Evolutionary conservation across 2,797 vertebrate species (phyloP).

Genomic region (Setipinna tenuifilis): DNA sequence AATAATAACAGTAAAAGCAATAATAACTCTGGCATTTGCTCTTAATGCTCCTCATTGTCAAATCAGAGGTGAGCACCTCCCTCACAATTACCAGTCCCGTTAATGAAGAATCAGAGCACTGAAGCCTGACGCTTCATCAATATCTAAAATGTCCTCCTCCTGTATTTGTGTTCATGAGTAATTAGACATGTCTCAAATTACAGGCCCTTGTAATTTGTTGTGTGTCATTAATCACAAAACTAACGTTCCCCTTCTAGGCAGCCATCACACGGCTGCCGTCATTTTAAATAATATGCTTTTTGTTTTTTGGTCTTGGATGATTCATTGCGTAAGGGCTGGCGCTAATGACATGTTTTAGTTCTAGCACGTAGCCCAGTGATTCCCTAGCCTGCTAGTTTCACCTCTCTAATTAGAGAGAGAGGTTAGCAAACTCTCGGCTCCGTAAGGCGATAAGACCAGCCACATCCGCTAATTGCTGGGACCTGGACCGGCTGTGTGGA

Average conservation of each 20-base stretch:
- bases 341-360: slow-evolving; percentile 22
- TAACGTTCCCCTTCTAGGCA: not conserved
- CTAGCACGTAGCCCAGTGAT: not conserved
- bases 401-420: slow-evolving; percentile 10
- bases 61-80: not conserved
- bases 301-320: slow-evolving; percentile 17
- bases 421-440: not conserved
- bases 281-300: slow-evolving; percentile 12
- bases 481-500: not conserved
- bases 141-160: slow-evolving; percentile 15
- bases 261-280: not conserved
- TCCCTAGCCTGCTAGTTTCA: slow-evolving; percentile 18
- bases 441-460: slow-evolving; percentile 8
- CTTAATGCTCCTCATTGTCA: not conserved
- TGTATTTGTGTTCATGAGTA: not conserved
- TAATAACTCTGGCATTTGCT: not conserved
- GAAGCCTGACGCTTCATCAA: slow-evolving; percentile 15
- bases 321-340: not conserved
- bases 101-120: not conserved
- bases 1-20: not conserved
- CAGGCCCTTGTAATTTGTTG: not conserved
- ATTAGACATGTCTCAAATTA: slow-evolving; percentile 22
- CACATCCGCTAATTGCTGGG: not conserved
- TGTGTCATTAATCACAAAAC: slow-evolving; percentile 24
- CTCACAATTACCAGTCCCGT: not conserved